phyloP scores from a whole-genome alignment of 2,888 invertebrate genomes.

The Drosophila atroscutellata region DNA sequence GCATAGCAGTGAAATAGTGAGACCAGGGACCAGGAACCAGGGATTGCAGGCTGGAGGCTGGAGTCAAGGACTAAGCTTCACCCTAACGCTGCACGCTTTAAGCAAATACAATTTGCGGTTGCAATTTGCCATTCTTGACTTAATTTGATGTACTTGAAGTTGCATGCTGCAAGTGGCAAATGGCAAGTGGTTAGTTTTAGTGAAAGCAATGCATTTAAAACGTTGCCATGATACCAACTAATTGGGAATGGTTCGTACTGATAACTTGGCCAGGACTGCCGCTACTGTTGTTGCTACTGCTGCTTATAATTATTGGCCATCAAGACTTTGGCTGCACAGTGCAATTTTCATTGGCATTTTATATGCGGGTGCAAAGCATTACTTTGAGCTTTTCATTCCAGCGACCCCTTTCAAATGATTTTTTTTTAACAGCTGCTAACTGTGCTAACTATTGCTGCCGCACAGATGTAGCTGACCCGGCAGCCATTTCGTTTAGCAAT shows the following conservation, averaged over 20 bases:
- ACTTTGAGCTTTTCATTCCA: slow-evolving; percentile 47
- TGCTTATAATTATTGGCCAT: slow-evolving; percentile 62
- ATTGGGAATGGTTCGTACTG: slow-evolving; percentile 59
- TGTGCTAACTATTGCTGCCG: slow-evolving; percentile 31
- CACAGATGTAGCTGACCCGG: slow-evolving; percentile 38
- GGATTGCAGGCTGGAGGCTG: slow-evolving; percentile 13
- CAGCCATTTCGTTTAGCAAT: slow-evolving; percentile 59
- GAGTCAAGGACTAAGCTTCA: neutral
- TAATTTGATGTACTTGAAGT: slow-evolving; percentile 66
- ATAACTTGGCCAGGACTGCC: slow-evolving; percentile 56
- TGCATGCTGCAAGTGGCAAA: slow-evolving; percentile 36
- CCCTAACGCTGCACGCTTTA: slow-evolving; percentile 10
- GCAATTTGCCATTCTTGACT: slow-evolving; percentile 61
- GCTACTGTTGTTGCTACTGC: slow-evolving; percentile 37
- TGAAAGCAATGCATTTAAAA: slow-evolving; percentile 44
- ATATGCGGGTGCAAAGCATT: slow-evolving; percentile 53
- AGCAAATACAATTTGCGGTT: slow-evolving; percentile 77
- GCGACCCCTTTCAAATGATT: slow-evolving; percentile 25
- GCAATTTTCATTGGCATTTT: slow-evolving; percentile 29
- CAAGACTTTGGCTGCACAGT: slow-evolving; percentile 35
- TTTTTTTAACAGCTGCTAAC: slow-evolving; percentile 64
- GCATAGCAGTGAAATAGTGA: slow-evolving; percentile 27
- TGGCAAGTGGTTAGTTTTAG: slow-evolving; percentile 41
- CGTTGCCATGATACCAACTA: slow-evolving; percentile 62
- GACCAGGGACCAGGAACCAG: slow-evolving; percentile 11